Evolutionary conservation across 2,888 invertebrate genomes (phyloP).

Genomic region (Melangyna quadrimaculata): DNA sequence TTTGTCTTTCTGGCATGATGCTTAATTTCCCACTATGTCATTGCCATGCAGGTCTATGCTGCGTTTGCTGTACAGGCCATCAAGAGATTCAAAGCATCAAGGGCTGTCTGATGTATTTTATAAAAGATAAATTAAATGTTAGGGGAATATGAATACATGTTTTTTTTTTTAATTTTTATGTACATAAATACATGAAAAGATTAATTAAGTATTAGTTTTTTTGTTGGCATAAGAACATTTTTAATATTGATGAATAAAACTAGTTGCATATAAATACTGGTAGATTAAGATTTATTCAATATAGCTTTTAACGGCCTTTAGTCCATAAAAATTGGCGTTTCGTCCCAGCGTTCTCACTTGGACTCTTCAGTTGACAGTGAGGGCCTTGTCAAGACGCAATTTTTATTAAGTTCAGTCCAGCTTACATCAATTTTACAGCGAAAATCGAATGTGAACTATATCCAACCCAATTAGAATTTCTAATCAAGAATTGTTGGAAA

Average conservation of each 20-base stretch:
- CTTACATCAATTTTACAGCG: too few species aligned
- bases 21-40: slow-evolving; percentile 56
- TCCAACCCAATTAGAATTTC: too few species aligned
- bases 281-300: slow-evolving; percentile 5
- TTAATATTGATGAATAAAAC: slow-evolving; percentile 23
- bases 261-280: background rate
- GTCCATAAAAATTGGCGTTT: too few species aligned
- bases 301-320: too few species aligned
- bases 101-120: background rate
- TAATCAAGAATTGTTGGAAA: too few species aligned
- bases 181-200: slow-evolving; percentile 45
- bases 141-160: background rate
- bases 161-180: background rate
- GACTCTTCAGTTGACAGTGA: too few species aligned
- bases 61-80: background rate
- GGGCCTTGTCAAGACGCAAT: too few species aligned
- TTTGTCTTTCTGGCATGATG: slow-evolving; percentile 35
- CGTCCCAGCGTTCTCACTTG: too few species aligned
- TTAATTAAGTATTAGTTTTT: slow-evolving; percentile 52
- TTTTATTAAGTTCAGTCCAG: too few species aligned
- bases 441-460: too few species aligned
- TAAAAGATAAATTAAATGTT: background rate
- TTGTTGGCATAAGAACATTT: slow-evolving; percentile 21
- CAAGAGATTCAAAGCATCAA: slow-evolving; percentile 1
- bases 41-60: slow-evolving; percentile 49